Percentiles rank a stretch among this genome's conserved stretches.
Conservation (phyloP, 2,113 vertebrate species). For the Crotalus helleri region DNA sequence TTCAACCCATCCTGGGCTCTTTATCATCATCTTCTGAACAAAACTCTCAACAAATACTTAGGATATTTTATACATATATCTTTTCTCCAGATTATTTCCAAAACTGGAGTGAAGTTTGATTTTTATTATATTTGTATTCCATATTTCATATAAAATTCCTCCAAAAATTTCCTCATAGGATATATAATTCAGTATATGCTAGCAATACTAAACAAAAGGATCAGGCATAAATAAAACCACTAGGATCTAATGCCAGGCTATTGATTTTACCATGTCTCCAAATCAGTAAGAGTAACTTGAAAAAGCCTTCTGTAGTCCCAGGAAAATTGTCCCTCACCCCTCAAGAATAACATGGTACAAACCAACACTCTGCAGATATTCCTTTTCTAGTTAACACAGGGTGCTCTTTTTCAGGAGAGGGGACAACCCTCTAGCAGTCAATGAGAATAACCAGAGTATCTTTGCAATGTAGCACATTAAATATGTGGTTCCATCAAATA, state of each 20-base stretch:
- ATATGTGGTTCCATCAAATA: not conserved
- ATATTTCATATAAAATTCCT: not conserved
- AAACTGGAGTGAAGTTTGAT: not conserved
- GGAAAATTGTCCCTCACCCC: not conserved
- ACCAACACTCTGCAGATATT: not conserved
- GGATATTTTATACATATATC: not conserved
- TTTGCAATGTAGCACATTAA: not conserved
- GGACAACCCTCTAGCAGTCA: not conserved
- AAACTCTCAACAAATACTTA: not conserved
- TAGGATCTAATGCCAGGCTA: not conserved
- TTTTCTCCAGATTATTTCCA: not conserved
- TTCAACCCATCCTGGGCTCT: not conserved
- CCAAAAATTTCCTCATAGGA: not conserved
- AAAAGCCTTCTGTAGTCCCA: not conserved
- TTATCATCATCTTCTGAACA: not conserved
- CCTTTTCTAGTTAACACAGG: not conserved
- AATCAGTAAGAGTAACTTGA: not conserved
- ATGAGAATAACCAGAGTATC: not conserved
- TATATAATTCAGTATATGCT: not conserved
- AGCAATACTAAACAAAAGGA: not conserved
- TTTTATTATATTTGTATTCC: not conserved
- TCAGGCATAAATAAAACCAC: not conserved
- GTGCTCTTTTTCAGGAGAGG: not conserved
- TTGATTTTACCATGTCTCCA: not conserved
- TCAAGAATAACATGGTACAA: not conserved